These are phyloP conservation scores for Pterocles orientalis DNA, from an alignment of 2,113 vertebrate genomes.

Conservation along the genomic window DNA sequence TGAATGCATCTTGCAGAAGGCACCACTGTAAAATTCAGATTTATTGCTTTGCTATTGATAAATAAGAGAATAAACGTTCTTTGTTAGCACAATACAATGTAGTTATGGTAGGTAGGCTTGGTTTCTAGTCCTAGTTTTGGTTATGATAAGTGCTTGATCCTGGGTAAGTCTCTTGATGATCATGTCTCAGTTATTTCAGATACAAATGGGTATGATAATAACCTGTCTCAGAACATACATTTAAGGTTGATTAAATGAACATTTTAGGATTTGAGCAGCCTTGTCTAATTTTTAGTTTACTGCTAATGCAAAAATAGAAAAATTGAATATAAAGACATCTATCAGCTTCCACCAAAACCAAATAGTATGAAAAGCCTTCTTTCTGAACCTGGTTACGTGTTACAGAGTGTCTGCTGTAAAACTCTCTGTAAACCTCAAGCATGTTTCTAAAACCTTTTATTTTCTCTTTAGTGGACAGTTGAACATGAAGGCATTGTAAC, in stretches of 20 bases:
- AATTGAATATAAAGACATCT: neutral
- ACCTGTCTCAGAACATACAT: neutral
- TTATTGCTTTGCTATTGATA: neutral
- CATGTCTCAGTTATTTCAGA: neutral
- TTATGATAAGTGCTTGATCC: neutral
- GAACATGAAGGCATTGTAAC: conserved; percentile 67
- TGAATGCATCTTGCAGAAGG: neutral
- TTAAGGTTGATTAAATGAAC: neutral
- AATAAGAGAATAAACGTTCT: neutral
- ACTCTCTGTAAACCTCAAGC: neutral
- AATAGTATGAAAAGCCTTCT: neutral
- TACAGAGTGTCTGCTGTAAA: neutral
- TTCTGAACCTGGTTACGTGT: neutral
- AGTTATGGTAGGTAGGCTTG: neutral
- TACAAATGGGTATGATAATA: neutral
- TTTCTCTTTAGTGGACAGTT: conserved; percentile 71
- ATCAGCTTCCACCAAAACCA: neutral
- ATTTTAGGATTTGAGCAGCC: neutral
- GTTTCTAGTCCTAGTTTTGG: neutral
- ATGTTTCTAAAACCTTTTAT: neutral
- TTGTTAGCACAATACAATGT: neutral
- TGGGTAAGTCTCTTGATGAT: neutral
- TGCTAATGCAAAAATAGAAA: neutral
- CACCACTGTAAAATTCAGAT: neutral
- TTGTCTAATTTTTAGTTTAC: neutral